Evolutionary conservation across 1,140 invertebrate genomes (phyloP).

Genomic region (Pectinophora gossypiella): DNA sequence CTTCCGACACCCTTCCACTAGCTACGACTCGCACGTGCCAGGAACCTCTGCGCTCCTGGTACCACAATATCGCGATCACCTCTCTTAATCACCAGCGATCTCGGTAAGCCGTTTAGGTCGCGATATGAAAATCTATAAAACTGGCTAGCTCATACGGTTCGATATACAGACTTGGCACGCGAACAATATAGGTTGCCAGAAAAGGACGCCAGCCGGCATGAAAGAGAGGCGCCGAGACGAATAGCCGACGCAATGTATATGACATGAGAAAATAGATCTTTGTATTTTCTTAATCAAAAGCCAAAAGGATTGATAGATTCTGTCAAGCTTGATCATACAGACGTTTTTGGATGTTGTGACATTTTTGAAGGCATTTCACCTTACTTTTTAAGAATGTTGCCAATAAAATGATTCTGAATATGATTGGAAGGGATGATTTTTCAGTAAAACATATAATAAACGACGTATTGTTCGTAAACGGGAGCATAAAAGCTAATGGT

Average conservation of each 20-base stretch:
- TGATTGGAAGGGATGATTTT: too few species aligned
- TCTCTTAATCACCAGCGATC: not conserved
- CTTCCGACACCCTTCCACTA: constrained; percentile 29
- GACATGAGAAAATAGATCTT: constrained; percentile 24
- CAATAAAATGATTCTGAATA: too few species aligned
- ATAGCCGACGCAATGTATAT: constrained; percentile 25
- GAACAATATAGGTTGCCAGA: constrained; percentile 45
- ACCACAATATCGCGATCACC: not conserved
- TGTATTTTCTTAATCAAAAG: constrained; percentile 33
- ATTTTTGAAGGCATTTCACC: not conserved
- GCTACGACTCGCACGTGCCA: not conserved
- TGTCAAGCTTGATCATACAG: not conserved
- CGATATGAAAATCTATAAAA: constrained; percentile 31
- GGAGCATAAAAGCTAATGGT: not conserved
- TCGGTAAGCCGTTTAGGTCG: not conserved
- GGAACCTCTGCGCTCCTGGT: not conserved
- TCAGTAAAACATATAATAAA: too few species aligned
- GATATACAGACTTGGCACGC: constrained; percentile 46
- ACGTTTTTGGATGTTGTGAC: not conserved
- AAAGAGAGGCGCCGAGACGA: constrained; percentile 29
- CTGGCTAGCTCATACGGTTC: constrained; percentile 35
- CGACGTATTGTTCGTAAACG: not conserved
- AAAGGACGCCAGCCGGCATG: constrained; percentile 32
- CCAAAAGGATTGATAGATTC: not conserved
- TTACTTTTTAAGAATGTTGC: not conserved